A percentile compares a stretch with the other conserved stretches of the same genome.
Evolutionary conservation across 1,140 invertebrate species (phyloP).

Genomic region (Drosophila lacertosa): DNA sequence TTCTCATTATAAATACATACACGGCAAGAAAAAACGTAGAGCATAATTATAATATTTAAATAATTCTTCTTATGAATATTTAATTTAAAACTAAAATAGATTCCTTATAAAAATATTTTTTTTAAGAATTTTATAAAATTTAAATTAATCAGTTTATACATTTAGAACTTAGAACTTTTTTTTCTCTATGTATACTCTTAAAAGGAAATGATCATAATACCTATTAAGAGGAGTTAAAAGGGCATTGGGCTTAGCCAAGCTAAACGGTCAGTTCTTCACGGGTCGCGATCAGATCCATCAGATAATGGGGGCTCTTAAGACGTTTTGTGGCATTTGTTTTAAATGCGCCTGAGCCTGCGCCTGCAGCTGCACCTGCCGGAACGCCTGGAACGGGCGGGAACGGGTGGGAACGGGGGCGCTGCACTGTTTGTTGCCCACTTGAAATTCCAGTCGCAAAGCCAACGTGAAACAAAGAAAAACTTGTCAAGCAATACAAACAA

Average conservation of each 20-base stretch:
- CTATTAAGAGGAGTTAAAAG: neutral
- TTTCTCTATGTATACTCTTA: too few species aligned
- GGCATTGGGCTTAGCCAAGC: neutral
- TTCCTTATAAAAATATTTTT: too few species aligned
- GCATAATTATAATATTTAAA: neutral
- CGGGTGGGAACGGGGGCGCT: neutral
- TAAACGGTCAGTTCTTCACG: neutral
- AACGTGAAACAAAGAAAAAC: conserved; percentile 59
- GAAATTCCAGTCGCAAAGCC: conserved; percentile 69
- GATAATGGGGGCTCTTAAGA: conserved; percentile 33
- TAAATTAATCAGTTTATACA: too few species aligned
- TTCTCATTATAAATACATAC: neutral
- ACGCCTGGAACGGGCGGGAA: neutral
- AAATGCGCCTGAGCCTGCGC: conserved; percentile 59
- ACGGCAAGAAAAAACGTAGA: neutral
- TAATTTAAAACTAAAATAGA: too few species aligned
- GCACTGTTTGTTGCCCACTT: conserved; percentile 39
- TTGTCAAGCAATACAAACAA: conserved; percentile 54
- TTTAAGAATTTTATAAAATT: too few species aligned
- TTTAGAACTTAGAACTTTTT: too few species aligned
- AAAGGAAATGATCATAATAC: too few species aligned
- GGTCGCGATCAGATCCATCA: conserved; percentile 21
- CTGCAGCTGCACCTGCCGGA: conserved; percentile 71
- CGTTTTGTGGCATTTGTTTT: conserved; percentile 71
- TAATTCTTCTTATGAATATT: too few species aligned